These are phyloP conservation scores for Sorex fumeus DNA, from an alignment of 2,113 vertebrate species.

Conservation along the genomic window DNA sequence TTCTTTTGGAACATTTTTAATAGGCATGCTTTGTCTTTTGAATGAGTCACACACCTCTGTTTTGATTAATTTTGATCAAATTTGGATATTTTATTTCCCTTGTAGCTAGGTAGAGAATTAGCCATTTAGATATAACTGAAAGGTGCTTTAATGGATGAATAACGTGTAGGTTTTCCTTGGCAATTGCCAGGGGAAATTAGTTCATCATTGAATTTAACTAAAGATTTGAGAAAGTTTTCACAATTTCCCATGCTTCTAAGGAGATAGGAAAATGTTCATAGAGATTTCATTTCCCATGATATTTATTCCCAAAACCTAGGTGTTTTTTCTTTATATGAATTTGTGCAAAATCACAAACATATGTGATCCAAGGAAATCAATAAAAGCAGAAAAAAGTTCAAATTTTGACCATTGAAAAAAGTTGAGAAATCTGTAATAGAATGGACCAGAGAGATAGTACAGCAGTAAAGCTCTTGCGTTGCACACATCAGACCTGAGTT, in stretches of 20 bases:
- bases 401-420: conserved; percentile 39
- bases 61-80: conserved; percentile 80
- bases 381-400: conserved; percentile 45
- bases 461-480: too few species aligned
- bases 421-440: conserved; percentile 46
- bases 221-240: conserved; percentile 60
- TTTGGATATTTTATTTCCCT: conserved; percentile 74
- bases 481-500: too few species aligned
- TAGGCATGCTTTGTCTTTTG: conserved; percentile 76
- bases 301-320: background rate
- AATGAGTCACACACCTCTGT: conserved; percentile 76
- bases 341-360: conserved; percentile 4
- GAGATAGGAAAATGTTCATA: background rate
- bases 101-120: conserved; percentile 69
- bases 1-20: conserved; percentile 79
- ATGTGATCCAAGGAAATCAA: conserved; percentile 1
- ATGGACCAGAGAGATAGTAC: background rate
- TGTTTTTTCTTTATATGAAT: conserved; percentile 33
- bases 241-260: conserved; percentile 65
- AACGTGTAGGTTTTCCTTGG: conserved; percentile 61
- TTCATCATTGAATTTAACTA: conserved; percentile 26
- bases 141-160: conserved; percentile 75
- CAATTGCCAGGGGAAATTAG: conserved; percentile 55
- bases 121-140: conserved; percentile 67
- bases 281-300: background rate